These are phyloP conservation scores for Paraplagusia blochii DNA, from an alignment of 2,113 vertebrate genomes.

Conservation along the genomic window DNA sequence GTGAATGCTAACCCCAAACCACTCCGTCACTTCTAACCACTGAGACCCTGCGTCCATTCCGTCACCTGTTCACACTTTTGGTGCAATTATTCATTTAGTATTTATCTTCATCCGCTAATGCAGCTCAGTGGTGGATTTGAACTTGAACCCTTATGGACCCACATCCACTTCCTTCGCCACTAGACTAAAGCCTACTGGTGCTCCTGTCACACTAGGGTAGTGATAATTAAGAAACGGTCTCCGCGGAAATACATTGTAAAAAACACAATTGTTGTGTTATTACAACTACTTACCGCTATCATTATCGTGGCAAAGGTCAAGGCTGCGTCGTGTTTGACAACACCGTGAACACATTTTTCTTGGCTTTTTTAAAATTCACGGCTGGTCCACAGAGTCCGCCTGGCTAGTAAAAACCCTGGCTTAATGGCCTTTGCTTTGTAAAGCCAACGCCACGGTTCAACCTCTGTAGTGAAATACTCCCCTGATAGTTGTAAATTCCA, in stretches of 20 bases:
- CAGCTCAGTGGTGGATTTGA: no score
- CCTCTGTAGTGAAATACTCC: conserved; percentile 54
- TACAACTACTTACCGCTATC: conserved; percentile 16
- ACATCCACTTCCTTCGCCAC: no score
- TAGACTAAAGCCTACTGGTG: no score
- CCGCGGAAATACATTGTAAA: conserved; percentile 22
- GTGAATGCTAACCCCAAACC: no score
- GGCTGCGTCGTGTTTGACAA: conserved; percentile 43
- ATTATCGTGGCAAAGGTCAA: conserved; percentile 29
- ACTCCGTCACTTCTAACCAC: no score
- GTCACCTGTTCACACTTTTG: no score
- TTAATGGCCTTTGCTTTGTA: conserved; percentile 65
- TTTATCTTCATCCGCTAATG: no score
- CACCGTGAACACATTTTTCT: conserved; percentile 44
- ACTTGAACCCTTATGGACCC: no score
- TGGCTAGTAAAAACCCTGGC: conserved; percentile 30
- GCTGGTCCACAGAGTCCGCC: conserved; percentile 41
- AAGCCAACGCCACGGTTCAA: conserved; percentile 59
- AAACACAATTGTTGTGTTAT: conserved; percentile 26
- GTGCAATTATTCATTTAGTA: no score
- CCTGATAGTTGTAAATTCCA: conserved; percentile 71
- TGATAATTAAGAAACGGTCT: neutral
- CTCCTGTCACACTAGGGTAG: conserved; percentile 8
- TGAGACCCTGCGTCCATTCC: no score
- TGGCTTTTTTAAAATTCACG: conserved; percentile 48